Base-by-base conservation (phyloP, 2,888 invertebrate species). In the Trypoxylon attenuatum region DNA sequence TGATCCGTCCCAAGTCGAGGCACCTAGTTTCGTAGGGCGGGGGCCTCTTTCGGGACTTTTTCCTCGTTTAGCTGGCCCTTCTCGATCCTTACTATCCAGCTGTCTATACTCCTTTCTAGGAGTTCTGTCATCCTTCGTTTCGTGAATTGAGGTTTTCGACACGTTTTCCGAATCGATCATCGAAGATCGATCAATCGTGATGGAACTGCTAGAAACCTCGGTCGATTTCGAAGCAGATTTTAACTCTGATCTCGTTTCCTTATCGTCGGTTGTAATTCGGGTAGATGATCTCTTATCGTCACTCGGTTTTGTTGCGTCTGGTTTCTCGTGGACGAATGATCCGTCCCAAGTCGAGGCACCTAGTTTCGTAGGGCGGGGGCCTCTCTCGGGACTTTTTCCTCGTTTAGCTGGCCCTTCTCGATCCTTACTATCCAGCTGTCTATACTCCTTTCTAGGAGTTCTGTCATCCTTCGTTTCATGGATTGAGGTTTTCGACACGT, bases 271-370 rank as follows among this genome's bases (percentile, higher is more conserved):
- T 25, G n/a, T n/a, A n/a, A 46, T 13, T 2, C 16, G 13, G 16
- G 19, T 4, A 21, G 23, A 22, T 75, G 25, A 65, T 60, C 41
- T 51, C 42, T 39, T 56, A 23, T 5, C 27, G 13, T 50, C 50
- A 6, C 5, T 19, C 5, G 42, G 50, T 10, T 6, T 50, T 13
- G 33, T 89, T 89, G 64, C 89, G 10, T 47, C 18, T 61, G 88
- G 89, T 64, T 86, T 89, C 81, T 90, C 90, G 69, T 89, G 89
- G 19, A 84, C 82, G 66, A 90, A 90, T 71, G 89, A 89, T 6
- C 90, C 90, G 64, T 90, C 90, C 90, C 90, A 90, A 2, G 80
- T 71, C 0, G 84, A 83, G 2, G 79, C 77, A 5, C 81, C 82
- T 1, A 79, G 78, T 54, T 74, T 81, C 5, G 64, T 61, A 13